Conservation (phyloP, 2,888 invertebrate species). For the Lasius fuliginosus region DNA sequence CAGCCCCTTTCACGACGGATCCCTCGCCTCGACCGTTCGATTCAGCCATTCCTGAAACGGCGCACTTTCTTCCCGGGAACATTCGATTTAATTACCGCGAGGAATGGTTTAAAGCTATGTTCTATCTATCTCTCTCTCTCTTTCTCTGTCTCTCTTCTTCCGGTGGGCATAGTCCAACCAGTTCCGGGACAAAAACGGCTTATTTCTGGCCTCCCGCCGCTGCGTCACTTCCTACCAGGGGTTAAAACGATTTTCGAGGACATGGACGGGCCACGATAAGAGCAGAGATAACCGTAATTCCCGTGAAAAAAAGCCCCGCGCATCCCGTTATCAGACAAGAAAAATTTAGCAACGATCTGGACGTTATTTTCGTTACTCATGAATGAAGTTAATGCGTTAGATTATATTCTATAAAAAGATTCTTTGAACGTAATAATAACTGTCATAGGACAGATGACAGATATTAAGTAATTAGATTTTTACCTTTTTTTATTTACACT, state of each 20-base stretch:
- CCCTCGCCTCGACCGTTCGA: slow-evolving; percentile 68
- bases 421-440: slow-evolving; percentile 9
- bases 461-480: slow-evolving; percentile 6
- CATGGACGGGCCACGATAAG: slow-evolving; percentile 58
- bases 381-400: slow-evolving; percentile 27
- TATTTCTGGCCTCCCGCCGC: slow-evolving; percentile 51
- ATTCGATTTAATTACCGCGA: slow-evolving; percentile 75
- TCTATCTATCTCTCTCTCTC: slow-evolving; percentile 38
- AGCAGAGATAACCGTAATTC: slow-evolving; percentile 68
- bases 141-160: slow-evolving; percentile 5
- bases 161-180: slow-evolving; percentile 50
- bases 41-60: slow-evolving; percentile 69
- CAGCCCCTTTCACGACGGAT: slow-evolving; percentile 75
- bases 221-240: slow-evolving; percentile 43
- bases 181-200: slow-evolving; percentile 61
- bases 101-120: slow-evolving; percentile 63
- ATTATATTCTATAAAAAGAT: background rate
- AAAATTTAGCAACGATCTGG: slow-evolving; percentile 33
- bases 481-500: background rate
- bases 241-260: slow-evolving; percentile 48
- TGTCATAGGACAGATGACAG: background rate
- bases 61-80: slow-evolving; percentile 73
- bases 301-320: slow-evolving; percentile 30
- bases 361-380: slow-evolving; percentile 20
- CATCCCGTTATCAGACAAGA: slow-evolving; percentile 9